Conservation (phyloP, 2,888 invertebrate genomes). For the Hemicrepidius hirtus region DNA sequence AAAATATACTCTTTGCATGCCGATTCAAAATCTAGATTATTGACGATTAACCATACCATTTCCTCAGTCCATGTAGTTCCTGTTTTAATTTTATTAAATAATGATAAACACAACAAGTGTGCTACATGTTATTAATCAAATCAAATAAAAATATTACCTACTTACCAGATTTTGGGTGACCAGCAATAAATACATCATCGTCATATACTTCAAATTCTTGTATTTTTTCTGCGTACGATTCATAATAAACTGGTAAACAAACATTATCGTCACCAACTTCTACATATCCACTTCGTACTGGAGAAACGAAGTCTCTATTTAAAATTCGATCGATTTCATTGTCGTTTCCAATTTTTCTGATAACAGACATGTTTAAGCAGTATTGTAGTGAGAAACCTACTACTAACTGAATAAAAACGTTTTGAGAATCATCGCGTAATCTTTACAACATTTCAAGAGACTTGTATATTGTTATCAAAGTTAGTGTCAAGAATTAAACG, state of each 20-base stretch:
- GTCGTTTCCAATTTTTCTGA: conserved; percentile 9
- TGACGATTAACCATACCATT: conserved; percentile 82
- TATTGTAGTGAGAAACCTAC: too few species aligned
- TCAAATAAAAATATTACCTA: too few species aligned
- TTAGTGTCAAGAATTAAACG: too few species aligned
- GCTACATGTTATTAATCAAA: too few species aligned
- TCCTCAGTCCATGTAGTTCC: conserved; percentile 84
- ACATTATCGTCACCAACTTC: conserved; percentile 23
- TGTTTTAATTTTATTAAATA: too few species aligned
- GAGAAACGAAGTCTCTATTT: background rate
- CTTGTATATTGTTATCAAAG: too few species aligned
- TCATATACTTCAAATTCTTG: conserved; percentile 17
- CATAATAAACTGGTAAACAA: conserved; percentile 24
- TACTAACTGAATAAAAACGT: too few species aligned
- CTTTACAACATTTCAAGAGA: too few species aligned
- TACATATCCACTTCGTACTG: conserved; percentile 16
- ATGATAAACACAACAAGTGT: too few species aligned
- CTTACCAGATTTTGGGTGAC: conserved; percentile 21
- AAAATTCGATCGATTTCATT: conserved; percentile 8
- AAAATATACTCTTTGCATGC: conserved; percentile 75
- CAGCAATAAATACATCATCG: conserved; percentile 17
- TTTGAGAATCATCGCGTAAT: too few species aligned
- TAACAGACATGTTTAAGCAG: too few species aligned
- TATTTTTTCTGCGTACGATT: conserved; percentile 25
- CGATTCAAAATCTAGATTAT: conserved; percentile 79